Evolutionary conservation across 1,140 invertebrate genomes (phyloP), one percentile per base, ranked within the genome.

Genomic region (Potamilus streckersoni): DNA sequence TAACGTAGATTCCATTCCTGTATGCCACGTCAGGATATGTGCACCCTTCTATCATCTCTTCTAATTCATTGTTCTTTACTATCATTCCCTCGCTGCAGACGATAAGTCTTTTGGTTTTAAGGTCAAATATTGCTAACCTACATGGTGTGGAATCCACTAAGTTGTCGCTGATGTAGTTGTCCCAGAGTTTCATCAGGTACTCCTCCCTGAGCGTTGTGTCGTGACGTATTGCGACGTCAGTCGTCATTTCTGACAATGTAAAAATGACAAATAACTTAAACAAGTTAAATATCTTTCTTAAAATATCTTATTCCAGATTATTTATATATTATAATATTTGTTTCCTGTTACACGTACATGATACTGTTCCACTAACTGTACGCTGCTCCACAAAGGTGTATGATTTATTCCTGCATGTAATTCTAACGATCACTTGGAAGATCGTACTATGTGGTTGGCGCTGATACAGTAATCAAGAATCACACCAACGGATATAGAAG

Each of bases 171-270:
- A 76, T 76, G 23, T 76, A 76, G 55, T 70, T 76, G 61, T 76
- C 68, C 74, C 74, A 76, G 0, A 76, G 57, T 60, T 76, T 76
- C 64, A 76, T 23, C n/a, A 76, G 49, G 59, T 76, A 76, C 56
- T 76, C 74, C 23, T 76, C 74, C 31, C 69, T 63, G 17, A 76
- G 38, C 23, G 74, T 76, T 12, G 71, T 64, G 64, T 76, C 74
- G 13, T 17, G 31, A 58, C 63, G n/a, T 69, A 76, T 76, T n/a
- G 62, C 69, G 13, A 76, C 57, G 31, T 76, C 74, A 64, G 71
- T 76, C 23, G 55, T 15, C 20, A 57, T 49, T 49, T 6, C 11
- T 49, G 38, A 6, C 11, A 49, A 49, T 49, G 38, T 49, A 49
- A 31, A 31, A 31, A 49, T 49, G 11, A 49, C 1, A 49, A 49